Evolutionary conservation across 2,797 vertebrate genomes (phyloP), one percentile per base, ranked within the genome.

Genomic region (Vultur gryphus): DNA sequence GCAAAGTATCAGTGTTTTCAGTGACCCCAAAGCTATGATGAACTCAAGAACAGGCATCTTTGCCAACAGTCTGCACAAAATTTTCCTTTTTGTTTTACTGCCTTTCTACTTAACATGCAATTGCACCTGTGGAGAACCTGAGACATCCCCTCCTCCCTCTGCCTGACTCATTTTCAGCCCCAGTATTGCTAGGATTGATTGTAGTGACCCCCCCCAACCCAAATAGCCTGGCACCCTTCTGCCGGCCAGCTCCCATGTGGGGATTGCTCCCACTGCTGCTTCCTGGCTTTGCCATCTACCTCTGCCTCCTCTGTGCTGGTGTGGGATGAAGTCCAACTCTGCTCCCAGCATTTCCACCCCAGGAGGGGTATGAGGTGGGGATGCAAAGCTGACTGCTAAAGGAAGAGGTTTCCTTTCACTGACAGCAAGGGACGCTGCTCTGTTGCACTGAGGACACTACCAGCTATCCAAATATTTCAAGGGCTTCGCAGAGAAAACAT

Each of bases 361-460:
- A 15, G 51, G 9, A 64, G 35, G 8, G 78, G 29, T 0, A 0
- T 2, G 19, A 28, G 28, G 9, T 12, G 44, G 14, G 35, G 8
- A 13, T 13, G 35, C 46, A 29, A 51, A 59, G 18, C 33, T 14
- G 41, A 18, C 5, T 57, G 59, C 51, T 69, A 17, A 65, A 78
- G 41, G 33, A 75, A 31, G 28, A 62, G 23, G 1, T 13, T 59
- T 52, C 57, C 58, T 49, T 52, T 21, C 61, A 16, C 43, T 25
- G 39, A 4, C 76, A 49, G 23, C 33, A 23, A 43, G 61, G 52
- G 43, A 18, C 1, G 3, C 57, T 62, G 58, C 66, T 57, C 44
- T 39, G 31, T 29, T 15, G 48, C 13, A 9, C 26, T 37, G 39
- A 14, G 55, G 44, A 43, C 24, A 65, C 4, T 43, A 41, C 19